A percentile compares a stretch with the other conserved stretches of the same genome.
Evolutionary conservation across 2,888 invertebrate genomes (phyloP).

Genomic region (Drosophila nigricruria): DNA sequence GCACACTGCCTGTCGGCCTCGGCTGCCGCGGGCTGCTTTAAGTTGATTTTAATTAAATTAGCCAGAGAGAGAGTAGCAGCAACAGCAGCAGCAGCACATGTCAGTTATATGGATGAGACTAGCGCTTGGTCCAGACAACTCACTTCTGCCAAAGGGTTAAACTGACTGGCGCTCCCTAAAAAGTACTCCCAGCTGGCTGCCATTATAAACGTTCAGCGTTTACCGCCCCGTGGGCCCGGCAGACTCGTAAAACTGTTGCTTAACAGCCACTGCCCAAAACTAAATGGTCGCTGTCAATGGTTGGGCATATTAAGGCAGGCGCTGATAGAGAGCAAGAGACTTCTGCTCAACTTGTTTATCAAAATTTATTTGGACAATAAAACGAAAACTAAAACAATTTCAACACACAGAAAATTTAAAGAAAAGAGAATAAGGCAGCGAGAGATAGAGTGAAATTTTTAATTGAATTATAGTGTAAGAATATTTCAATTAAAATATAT

Average conservation of each 20-base stretch:
- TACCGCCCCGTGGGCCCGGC: constrained; percentile 2
- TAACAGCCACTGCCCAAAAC: background rate
- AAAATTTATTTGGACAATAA: background rate
- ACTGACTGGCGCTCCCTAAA: background rate
- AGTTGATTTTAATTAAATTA: constrained; percentile 80
- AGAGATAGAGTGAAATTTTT: background rate
- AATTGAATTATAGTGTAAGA: background rate
- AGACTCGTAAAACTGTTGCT: constrained; percentile 9
- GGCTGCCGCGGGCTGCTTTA: constrained; percentile 51
- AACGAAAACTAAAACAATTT: background rate
- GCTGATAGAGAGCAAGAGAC: background rate
- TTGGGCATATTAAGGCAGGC: background rate
- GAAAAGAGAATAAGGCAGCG: background rate
- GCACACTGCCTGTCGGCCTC: constrained; percentile 23
- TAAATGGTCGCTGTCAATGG: background rate
- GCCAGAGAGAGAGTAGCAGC: constrained; percentile 18
- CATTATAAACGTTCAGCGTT: constrained; percentile 22
- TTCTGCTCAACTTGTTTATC: background rate
- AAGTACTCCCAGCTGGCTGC: constrained; percentile 8
- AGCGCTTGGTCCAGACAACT: constrained; percentile 22
- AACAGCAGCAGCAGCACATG: constrained; percentile 53
- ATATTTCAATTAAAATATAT: background rate
- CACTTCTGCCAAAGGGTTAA: constrained; percentile 11
- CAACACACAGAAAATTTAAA: no score
- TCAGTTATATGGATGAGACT: constrained; percentile 49